Conservation (phyloP, 2,797 vertebrate genomes). For the Numenius phaeopus region DNA sequence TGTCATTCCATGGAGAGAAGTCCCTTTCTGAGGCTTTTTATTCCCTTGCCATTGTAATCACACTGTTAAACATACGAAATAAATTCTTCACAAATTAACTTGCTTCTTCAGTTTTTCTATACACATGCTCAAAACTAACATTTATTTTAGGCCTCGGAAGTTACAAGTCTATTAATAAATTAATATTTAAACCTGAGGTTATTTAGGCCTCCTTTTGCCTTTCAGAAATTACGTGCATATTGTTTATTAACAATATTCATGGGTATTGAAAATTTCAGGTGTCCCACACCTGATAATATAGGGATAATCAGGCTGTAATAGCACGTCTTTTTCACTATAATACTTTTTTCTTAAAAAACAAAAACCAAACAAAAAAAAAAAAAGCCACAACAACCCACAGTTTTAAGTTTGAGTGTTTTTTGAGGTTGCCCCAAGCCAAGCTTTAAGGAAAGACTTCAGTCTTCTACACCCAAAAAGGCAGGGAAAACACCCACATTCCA, state of each 20-base stretch:
- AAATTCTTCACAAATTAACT: background rate
- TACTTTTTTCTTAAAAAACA: background rate
- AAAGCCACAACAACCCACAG: background rate
- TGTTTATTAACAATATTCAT: background rate
- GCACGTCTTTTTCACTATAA: background rate
- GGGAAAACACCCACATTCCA: background rate
- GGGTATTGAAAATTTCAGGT: background rate
- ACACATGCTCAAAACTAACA: background rate
- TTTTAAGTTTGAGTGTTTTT: background rate
- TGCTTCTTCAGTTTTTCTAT: background rate
- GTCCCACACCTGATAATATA: no score
- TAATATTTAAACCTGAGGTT: background rate
- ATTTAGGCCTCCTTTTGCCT: background rate
- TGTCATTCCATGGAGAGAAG: background rate
- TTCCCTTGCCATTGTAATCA: background rate
- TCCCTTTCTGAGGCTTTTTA: background rate
- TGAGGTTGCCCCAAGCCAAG: background rate
- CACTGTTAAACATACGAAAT: background rate
- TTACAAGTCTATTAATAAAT: background rate
- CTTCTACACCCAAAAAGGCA: background rate
- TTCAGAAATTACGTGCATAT: background rate
- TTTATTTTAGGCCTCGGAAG: background rate
- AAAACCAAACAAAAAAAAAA: no score
- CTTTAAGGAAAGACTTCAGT: background rate
- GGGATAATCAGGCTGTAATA: background rate